phyloP scores from a whole-genome alignment of 2,797 vertebrate species.

The Diplodus puntazzo region DNA sequence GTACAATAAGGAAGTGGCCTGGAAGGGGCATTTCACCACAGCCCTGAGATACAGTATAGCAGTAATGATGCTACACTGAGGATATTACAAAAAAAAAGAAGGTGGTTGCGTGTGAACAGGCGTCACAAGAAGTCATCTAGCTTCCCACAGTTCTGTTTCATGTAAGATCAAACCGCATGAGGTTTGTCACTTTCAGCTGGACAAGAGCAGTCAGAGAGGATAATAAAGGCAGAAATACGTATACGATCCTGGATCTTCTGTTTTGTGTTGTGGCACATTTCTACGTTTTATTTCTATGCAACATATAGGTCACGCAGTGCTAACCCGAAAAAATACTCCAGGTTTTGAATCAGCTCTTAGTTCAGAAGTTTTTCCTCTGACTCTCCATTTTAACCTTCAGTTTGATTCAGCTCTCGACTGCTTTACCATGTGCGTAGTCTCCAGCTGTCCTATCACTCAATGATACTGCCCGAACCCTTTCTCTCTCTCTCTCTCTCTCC shows the following conservation, averaged over 20 bases:
- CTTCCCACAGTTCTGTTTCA: neutral
- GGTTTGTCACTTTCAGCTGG: neutral
- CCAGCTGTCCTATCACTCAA: conserved; percentile 88
- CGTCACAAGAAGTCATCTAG: too few species aligned
- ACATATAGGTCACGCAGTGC: neutral
- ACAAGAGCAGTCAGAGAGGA: neutral
- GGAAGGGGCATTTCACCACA: neutral
- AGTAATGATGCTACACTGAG: neutral
- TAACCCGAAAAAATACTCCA: neutral
- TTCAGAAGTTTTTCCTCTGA: conserved; percentile 25
- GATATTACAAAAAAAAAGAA: neutral
- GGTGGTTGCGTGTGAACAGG: neutral
- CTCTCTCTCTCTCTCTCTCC: conserved; percentile 42
- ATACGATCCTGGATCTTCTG: neutral
- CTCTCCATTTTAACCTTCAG: conserved; percentile 68
- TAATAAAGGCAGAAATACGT: neutral
- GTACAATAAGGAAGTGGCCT: conserved; percentile 8
- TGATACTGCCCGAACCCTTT: conserved; percentile 44
- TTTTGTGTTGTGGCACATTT: neutral
- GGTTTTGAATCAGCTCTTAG: conserved; percentile 1
- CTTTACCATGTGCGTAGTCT: conserved; percentile 52
- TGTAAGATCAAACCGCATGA: neutral
- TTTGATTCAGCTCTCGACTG: conserved; percentile 56
- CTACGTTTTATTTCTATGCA: neutral
- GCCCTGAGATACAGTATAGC: neutral